Percentiles rank a stretch among this genome's conserved stretches.
Evolutionary conservation across 2,113 vertebrate species (phyloP).

Genomic region (Capreolus pygargus): DNA sequence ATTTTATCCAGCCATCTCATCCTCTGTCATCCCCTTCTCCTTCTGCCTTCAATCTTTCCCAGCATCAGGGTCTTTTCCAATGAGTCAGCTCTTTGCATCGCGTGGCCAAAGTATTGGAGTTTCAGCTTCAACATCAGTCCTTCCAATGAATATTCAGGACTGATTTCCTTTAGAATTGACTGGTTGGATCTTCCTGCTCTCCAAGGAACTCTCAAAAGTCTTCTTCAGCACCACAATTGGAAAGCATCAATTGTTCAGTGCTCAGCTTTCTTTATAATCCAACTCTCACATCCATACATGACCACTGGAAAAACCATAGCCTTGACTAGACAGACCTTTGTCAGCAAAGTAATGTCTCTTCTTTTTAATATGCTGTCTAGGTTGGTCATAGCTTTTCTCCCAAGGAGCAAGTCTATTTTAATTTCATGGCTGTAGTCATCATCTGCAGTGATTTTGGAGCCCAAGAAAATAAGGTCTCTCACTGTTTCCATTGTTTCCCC

Average conservation of each 20-base stretch:
- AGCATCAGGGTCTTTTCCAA: neutral
- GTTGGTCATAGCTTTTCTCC: neutral
- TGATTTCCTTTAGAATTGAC: neutral
- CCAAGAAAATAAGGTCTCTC: neutral
- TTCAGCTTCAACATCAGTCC: neutral
- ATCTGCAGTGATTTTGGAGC: neutral
- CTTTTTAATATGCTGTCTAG: neutral
- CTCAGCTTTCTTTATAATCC: neutral
- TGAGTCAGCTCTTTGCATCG: neutral
- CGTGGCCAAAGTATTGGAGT: neutral
- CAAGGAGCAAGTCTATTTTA: neutral
- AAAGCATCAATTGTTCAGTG: neutral
- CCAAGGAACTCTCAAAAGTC: neutral
- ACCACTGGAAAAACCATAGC: neutral
- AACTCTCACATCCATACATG: neutral
- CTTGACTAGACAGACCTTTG: neutral
- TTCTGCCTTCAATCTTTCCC: neutral
- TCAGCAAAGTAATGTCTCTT: neutral
- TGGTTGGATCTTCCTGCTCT: neutral
- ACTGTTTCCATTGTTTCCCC: neutral
- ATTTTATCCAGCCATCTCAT: neutral
- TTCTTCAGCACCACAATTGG: neutral
- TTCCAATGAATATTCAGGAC: neutral
- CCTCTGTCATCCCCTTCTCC: neutral
- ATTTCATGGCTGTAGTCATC: neutral